Conservation (phyloP, 2,888 invertebrate species). For the Meiosimyza platycephala region DNA sequence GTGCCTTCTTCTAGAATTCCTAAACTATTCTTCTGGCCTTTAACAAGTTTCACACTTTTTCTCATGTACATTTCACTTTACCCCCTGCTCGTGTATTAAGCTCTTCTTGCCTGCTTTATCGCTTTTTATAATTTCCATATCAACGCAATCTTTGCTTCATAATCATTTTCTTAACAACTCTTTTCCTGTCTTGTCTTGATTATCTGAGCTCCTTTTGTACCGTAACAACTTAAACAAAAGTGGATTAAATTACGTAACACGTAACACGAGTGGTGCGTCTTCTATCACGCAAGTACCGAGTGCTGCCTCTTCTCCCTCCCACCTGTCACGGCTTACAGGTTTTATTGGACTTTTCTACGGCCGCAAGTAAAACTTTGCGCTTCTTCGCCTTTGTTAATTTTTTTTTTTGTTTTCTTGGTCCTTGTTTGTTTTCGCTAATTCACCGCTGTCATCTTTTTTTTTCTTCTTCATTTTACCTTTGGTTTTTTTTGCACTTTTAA, state of each 20-base stretch:
- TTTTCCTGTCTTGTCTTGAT: background rate
- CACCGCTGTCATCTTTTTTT: background rate
- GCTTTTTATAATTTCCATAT: conserved; percentile 17
- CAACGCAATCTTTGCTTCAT: conserved; percentile 15
- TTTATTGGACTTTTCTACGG: background rate
- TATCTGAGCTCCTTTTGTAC: background rate
- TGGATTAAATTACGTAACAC: conserved; percentile 14
- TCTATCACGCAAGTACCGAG: background rate
- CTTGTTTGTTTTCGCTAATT: conserved; percentile 9
- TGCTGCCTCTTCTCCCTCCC: background rate
- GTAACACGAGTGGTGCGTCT: background rate
- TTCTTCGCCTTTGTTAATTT: background rate
- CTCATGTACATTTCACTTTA: background rate
- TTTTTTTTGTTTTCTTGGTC: background rate
- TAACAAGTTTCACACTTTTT: background rate
- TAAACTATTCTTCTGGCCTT: no score
- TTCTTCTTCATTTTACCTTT: background rate
- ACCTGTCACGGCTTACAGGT: background rate
- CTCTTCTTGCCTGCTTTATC: background rate
- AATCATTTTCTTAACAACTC: conserved; percentile 24
- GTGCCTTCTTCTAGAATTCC: no score
- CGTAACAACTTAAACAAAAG: background rate
- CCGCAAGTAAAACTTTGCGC: background rate
- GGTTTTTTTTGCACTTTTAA: background rate
- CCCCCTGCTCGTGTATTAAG: background rate